phyloP scores from a whole-genome alignment of 2,113 vertebrate species.

The Eulacestoma nigropectus region DNA sequence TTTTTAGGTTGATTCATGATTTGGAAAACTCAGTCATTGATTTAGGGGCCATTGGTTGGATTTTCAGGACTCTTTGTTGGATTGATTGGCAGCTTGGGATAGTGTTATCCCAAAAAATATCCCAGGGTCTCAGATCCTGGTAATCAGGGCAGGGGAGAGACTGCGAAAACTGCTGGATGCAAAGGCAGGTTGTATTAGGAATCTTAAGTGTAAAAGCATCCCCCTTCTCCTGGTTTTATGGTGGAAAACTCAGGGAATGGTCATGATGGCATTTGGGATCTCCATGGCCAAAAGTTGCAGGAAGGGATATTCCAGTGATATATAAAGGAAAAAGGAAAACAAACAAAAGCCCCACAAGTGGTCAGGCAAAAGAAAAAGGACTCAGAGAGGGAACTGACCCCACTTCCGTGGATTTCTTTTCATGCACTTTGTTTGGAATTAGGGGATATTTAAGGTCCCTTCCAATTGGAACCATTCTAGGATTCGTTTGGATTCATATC shows the following conservation, averaged over 20 bases:
- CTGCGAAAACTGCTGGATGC: neutral
- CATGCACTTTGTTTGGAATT: neutral
- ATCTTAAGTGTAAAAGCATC: neutral
- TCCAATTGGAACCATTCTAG: rapidly evolving
- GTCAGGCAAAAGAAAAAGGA: neutral
- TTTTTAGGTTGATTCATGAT: neutral
- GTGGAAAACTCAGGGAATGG: neutral
- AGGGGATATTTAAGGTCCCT: neutral
- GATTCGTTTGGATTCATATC: neutral
- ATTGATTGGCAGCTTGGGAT: neutral
- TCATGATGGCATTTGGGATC: neutral
- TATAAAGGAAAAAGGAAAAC: neutral
- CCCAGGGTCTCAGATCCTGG: neutral
- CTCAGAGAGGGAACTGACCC: neutral
- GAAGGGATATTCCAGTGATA: neutral
- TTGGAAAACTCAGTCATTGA: neutral
- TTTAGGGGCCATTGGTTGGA: neutral
- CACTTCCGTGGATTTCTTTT: neutral
- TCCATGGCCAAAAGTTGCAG: rapidly evolving
- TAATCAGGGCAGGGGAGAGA: neutral
- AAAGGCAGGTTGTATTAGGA: neutral
- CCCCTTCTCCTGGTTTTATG: neutral
- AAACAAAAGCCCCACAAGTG: neutral
- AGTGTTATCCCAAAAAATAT: neutral
- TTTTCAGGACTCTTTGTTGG: neutral